Base-by-base conservation (phyloP, 2,797 vertebrate species). In the Bovichtus variegatus region DNA sequence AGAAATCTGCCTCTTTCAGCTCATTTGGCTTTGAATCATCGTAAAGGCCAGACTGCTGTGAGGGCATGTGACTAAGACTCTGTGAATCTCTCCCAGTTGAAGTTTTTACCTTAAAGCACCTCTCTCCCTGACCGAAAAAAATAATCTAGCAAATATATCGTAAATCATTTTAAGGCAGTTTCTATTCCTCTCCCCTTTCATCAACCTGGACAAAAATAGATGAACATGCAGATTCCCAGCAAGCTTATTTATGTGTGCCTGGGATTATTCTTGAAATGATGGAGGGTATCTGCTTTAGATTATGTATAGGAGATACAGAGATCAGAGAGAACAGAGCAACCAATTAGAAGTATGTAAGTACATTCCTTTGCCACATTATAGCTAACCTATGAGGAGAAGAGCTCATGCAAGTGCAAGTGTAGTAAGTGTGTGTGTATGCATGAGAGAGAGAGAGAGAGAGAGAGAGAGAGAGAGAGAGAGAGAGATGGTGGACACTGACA, bases 1-100 rank as follows among this genome's bases (percentile, higher is more conserved):
- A 61, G 21, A 78, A 76, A 86, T 79, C 59, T 74, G 64, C 25
- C 34, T 74, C 41, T 57, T 38, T 82, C 51, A 76, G 58, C 70
- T 65, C 19, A 10, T 65, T 73, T 76, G 66, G 71, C 58, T 74
- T 66, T 78, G 46, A 18, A 69, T 76, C 19, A 34, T 63, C 75
- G 55, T 46, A 68, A 77, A 77, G 41, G 70, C 58, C 70, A 63
- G 57, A 59, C 40, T 38, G 53, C 68, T 23, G 19, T 19, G 44
- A 72, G 54, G 11, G 13, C 61, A 64, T 63, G 55, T 72, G 59
- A 71, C 53, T 53, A 67, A 81, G 61, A 46, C 18, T 50, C 44
- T 55, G 62, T 51, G 27, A 62, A 38, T 82, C 67, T 25, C 70
- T 70, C 34, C 18, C 21, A 41, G 41, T 62, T 41, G 34, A 47